phyloP scores from a whole-genome alignment of 2,113 vertebrate genomes.

The Pedetes capensis region DNA sequence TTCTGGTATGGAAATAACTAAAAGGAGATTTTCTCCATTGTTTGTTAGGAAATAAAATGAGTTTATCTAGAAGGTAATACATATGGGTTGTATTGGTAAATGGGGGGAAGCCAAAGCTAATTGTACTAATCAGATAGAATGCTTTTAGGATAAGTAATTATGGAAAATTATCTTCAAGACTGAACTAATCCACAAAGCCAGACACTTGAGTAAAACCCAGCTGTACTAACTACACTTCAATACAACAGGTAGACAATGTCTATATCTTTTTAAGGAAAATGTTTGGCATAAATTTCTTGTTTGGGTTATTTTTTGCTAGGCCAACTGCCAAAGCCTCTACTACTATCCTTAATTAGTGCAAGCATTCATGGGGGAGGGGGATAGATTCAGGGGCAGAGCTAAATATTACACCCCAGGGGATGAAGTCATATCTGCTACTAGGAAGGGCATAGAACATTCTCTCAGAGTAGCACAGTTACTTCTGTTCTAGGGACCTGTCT shows the following conservation, averaged over 20 bases:
- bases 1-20: neutral
- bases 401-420: slow-evolving; percentile 30
- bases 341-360: slow-evolving; percentile 62
- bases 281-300: slow-evolving; percentile 57
- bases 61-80: neutral
- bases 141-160: slow-evolving; percentile 71
- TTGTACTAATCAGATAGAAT: slow-evolving; percentile 68
- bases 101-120: slow-evolving; percentile 57
- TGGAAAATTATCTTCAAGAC: slow-evolving; percentile 71
- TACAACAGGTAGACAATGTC: slow-evolving; percentile 54
- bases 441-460: neutral
- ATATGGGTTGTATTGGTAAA: slow-evolving; percentile 50
- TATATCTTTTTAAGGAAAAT: slow-evolving; percentile 64
- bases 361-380: neutral
- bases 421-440: neutral
- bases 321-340: slow-evolving; percentile 66
- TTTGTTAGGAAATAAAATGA: slow-evolving; percentile 12
- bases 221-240: slow-evolving; percentile 61
- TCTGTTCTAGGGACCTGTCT: neutral
- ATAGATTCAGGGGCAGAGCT: slow-evolving; percentile 34
- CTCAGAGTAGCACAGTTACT: neutral
- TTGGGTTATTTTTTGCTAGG: slow-evolving; percentile 60
- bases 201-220: slow-evolving; percentile 70
- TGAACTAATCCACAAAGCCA: slow-evolving; percentile 70
- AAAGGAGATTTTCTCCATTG: neutral